Evolutionary conservation across 2,888 invertebrate species (phyloP).

Genomic region (Ephialtes manifestator): DNA sequence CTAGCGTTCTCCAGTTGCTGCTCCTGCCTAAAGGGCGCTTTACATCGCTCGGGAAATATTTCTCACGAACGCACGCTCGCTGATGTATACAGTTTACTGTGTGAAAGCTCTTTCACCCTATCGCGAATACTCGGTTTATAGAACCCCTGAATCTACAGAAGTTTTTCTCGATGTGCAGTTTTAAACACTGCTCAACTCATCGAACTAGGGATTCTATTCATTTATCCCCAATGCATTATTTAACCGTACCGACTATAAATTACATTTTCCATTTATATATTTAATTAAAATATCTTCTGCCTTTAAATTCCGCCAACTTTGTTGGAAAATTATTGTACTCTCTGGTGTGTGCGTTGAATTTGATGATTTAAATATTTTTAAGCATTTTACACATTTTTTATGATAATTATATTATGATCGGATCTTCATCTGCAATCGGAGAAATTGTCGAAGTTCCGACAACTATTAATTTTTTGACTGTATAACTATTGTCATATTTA

Average conservation of each 20-base stretch:
- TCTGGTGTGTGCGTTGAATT: too few relatives aligned
- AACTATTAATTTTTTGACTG: too few relatives aligned
- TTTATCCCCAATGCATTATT: not conserved
- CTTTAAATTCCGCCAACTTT: too few relatives aligned
- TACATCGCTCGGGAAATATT: conserved; percentile 75
- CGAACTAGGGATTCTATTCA: conserved; percentile 14
- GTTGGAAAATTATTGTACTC: too few relatives aligned
- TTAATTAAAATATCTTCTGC: not conserved
- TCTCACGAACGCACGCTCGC: conserved; percentile 54
- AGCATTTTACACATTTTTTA: too few relatives aligned
- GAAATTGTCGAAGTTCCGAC: too few relatives aligned
- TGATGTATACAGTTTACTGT: conserved; percentile 27
- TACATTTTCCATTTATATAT: not conserved
- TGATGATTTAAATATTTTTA: too few relatives aligned
- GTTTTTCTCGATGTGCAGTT: conserved; percentile 8
- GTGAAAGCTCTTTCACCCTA: conserved; percentile 62
- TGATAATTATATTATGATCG: too few relatives aligned
- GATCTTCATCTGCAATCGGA: too few relatives aligned
- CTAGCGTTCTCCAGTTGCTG: conserved; percentile 61
- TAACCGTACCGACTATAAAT: not conserved
- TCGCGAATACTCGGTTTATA: conserved; percentile 54
- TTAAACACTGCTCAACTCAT: not conserved
- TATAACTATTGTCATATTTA: too few relatives aligned
- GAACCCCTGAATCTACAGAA: conserved; percentile 36
- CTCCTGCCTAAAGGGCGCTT: conserved; percentile 83